Percentiles rank a stretch among this genome's conserved stretches.
phyloP scores from a whole-genome alignment of 1,140 invertebrate species.

The Vanessa atalanta region DNA sequence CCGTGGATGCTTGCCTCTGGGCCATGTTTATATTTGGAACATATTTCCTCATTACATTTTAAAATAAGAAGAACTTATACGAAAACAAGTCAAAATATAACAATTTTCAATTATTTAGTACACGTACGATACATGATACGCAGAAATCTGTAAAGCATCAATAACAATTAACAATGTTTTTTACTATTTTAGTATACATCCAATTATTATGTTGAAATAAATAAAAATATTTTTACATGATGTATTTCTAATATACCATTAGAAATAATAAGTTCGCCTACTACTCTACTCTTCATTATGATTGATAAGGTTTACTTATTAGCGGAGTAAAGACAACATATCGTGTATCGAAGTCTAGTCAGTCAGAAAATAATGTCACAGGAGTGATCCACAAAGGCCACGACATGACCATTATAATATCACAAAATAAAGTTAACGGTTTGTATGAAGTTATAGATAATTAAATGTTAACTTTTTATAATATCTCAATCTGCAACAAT shows the following conservation, averaged over 20 bases:
- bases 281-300: neutral
- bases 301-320: conserved; percentile 16
- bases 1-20: conserved; percentile 51
- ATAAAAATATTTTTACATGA: too few relatives aligned
- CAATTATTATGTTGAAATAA: too few relatives aligned
- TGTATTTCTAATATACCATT: neutral
- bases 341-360: conserved; percentile 20
- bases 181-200: too few relatives aligned
- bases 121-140: too few relatives aligned
- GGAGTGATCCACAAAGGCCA: conserved; percentile 9
- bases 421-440: neutral
- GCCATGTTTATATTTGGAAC: conserved; percentile 49
- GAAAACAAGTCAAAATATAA: neutral
- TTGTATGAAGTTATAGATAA: too few relatives aligned
- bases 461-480: too few relatives aligned
- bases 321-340: conserved; percentile 21
- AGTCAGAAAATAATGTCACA: neutral
- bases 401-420: neutral
- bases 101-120: too few relatives aligned
- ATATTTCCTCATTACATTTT: conserved; percentile 41
- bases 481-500: neutral
- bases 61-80: neutral
- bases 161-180: too few relatives aligned
- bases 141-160: too few relatives aligned
- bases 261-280: neutral